phyloP scores from a whole-genome alignment of 2,888 invertebrate genomes.

The Serripes groenlandicus region DNA sequence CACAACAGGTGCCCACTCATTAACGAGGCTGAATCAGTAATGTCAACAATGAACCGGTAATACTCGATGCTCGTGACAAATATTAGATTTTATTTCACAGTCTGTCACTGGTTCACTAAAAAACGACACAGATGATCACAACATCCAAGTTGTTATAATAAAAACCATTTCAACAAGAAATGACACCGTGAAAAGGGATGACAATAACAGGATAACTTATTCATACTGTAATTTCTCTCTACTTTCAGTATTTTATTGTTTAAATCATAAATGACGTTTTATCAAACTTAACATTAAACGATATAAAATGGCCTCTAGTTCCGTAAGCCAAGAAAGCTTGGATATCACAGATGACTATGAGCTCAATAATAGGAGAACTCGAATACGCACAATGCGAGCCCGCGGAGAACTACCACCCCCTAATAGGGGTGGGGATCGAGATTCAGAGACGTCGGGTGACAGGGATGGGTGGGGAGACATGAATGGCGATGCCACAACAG shows the following conservation, averaged over 20 bases:
- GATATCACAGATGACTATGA: constrained; percentile 88
- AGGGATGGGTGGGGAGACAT: constrained; percentile 48
- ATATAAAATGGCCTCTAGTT: constrained; percentile 88
- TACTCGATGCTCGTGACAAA: background rate
- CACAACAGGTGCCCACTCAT: constrained; percentile 41
- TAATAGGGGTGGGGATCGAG: constrained; percentile 65
- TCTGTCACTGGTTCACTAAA: no score
- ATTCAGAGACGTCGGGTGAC: constrained; percentile 63
- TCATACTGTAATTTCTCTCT: background rate
- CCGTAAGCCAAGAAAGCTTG: constrained; percentile 89
- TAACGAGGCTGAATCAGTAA: constrained; percentile 64
- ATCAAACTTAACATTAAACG: no score
- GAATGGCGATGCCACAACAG: constrained; percentile 51
- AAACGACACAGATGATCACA: no score
- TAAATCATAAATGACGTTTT: no score
- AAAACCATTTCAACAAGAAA: no score
- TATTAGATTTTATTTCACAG: background rate
- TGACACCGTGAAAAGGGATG: no score
- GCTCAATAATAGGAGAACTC: constrained; percentile 88
- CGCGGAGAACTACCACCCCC: constrained; percentile 83
- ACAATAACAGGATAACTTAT: no score
- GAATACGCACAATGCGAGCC: constrained; percentile 88
- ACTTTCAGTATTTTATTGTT: no score
- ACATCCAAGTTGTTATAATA: no score
- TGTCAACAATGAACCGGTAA: constrained; percentile 46